Base-by-base conservation (phyloP, 1,140 invertebrate genomes). In the Cydia strobilella region DNA sequence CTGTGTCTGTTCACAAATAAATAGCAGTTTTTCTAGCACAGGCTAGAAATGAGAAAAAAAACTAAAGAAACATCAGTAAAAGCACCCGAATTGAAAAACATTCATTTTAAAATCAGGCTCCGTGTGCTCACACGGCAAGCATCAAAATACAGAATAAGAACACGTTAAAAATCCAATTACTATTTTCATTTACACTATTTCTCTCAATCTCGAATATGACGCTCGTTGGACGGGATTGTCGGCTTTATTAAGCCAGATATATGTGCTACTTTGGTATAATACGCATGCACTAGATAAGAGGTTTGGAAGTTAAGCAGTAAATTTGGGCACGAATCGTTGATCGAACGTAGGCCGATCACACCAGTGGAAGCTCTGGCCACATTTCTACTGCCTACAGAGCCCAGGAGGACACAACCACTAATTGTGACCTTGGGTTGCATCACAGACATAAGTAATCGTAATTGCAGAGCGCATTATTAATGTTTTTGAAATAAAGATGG, bases 321-420 rank as follows among this genome's bases (percentile, higher is more conserved):
- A 59, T 59, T 59, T 23, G 54, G 20, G 20, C 20, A 59, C 54
- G 54, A 59, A 59, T 59, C 54, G 54, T 59, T 59, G 54, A 59
- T 59, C 54, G 54, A 59, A 59, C 20, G 54, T 59, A 59, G 54
- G 54, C 54, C 20, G 54, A 23, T 59, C 54, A 59, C 12, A 59
- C n/a, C 18, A 45, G 42, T 15, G 20, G 18, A 20, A 23, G 18
- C 54, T 6, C 20, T 59, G 7, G 18, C 20, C 54, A 12, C 20
- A 23, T 23, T 59, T 7, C 54, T 59, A 59, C 7, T 12, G 10
- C 54, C 7, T 23, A 23, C 15, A 42, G 42, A n/a, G 15, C 51
- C 1, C 51, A 18, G n/a, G n/a, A 54, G 12, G 20, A 54, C 51
- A 18, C 15, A 15, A 45, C 35, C 35, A 39, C 7, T 39, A 39